These are phyloP conservation scores for Tetragonisca angustula DNA, from an alignment of 2,888 invertebrate species.

Conservation along the genomic window DNA sequence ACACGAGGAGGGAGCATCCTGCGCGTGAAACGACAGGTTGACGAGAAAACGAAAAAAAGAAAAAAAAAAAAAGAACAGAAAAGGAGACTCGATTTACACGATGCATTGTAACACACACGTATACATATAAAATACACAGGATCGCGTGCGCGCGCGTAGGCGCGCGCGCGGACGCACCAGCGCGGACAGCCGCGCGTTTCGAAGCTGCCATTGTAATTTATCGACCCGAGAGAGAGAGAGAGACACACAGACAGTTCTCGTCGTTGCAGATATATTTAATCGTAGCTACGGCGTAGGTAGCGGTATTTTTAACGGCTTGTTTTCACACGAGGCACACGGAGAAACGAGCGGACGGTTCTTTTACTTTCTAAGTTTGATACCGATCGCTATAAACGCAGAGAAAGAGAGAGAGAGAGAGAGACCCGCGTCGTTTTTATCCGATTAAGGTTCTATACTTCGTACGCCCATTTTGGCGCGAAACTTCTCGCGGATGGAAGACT, in stretches of 20 bases:
- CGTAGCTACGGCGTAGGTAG: slow-evolving; percentile 48
- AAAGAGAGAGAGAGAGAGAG: slow-evolving; percentile 13
- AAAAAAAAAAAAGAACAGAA: no score
- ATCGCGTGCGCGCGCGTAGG: neutral
- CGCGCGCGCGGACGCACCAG: neutral
- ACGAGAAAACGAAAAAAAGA: neutral
- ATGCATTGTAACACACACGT: neutral
- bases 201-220: slow-evolving; percentile 67
- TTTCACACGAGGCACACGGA: slow-evolving; percentile 37
- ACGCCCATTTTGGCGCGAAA: slow-evolving; percentile 57
- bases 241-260: slow-evolving; percentile 27
- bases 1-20: neutral
- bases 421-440: slow-evolving; percentile 47
- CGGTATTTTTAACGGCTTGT: slow-evolving; percentile 61
- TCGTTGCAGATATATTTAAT: slow-evolving; percentile 46
- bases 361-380: slow-evolving; percentile 65
- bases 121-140: neutral
- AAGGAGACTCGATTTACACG: slow-evolving; percentile 36
- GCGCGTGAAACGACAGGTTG: slow-evolving; percentile 26
- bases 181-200: slow-evolving; percentile 64
- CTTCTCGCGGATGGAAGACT: slow-evolving; percentile 75
- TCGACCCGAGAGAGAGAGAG: slow-evolving; percentile 45
- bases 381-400: slow-evolving; percentile 13
- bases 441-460: slow-evolving; percentile 53
- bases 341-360: neutral